phyloP scores from a whole-genome alignment of 2,888 invertebrate species.

The Lasius platythorax region DNA sequence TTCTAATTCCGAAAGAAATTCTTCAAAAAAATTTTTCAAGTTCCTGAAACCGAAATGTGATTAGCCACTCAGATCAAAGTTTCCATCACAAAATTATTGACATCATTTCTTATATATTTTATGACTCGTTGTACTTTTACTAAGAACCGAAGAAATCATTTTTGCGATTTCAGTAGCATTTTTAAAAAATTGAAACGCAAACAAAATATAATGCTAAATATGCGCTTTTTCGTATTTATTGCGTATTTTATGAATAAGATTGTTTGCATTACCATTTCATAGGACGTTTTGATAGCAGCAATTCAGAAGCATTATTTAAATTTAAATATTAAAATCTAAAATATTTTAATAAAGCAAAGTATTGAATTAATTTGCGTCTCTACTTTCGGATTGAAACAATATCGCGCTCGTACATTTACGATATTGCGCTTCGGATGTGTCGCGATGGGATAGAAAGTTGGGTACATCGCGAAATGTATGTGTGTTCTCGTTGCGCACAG shows the following conservation, averaged over 20 bases:
- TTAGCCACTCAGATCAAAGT: not conserved
- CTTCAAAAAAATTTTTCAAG: not conserved
- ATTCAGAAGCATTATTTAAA: not conserved
- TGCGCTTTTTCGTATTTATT: too few relatives aligned
- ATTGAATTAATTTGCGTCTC: not conserved
- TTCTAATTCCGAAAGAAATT: too few relatives aligned
- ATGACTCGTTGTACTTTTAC: not conserved
- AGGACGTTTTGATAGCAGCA: not conserved
- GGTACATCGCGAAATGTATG: slow-evolving; percentile 27
- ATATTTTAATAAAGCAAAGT: not conserved
- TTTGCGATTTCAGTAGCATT: not conserved
- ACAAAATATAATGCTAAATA: not conserved
- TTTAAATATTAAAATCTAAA: not conserved
- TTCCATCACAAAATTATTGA: not conserved
- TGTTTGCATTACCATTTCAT: not conserved
- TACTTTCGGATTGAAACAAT: slow-evolving; percentile 2
- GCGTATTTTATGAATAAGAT: not conserved
- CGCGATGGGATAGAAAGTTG: slow-evolving; percentile 53
- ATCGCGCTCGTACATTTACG: not conserved
- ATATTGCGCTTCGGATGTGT: slow-evolving; percentile 31
- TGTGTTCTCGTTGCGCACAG: slow-evolving; percentile 43
- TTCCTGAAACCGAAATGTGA: not conserved
- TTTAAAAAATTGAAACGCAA: not conserved
- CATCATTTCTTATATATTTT: not conserved
- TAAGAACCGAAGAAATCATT: not conserved